Evolutionary conservation across 1,140 invertebrate species (phyloP).

Genomic region (Philaenus spumarius): DNA sequence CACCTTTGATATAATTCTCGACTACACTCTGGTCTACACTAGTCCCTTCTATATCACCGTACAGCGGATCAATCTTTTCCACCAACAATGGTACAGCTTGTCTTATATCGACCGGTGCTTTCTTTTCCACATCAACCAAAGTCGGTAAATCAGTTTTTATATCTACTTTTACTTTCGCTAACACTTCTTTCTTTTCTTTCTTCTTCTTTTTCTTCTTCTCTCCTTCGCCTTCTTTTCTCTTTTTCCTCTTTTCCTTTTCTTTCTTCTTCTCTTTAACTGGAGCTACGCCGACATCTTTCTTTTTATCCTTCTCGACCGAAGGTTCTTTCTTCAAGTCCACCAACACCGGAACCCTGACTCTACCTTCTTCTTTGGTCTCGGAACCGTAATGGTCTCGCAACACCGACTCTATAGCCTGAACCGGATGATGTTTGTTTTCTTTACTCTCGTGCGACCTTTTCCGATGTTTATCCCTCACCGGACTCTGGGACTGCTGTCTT

Average conservation of each 20-base stretch:
- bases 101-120: not conserved
- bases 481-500: not conserved
- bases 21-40: conserved; percentile 34
- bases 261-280: conserved; percentile 38
- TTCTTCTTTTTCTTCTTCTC: conserved; percentile 32
- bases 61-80: conserved; percentile 33
- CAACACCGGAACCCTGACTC: conserved; percentile 1
- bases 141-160: not conserved
- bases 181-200: conserved; percentile 24
- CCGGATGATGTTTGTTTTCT: conserved; percentile 47
- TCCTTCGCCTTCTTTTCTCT: conserved; percentile 39
- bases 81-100: conserved; percentile 1
- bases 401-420: conserved; percentile 34
- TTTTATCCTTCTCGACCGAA: conserved; percentile 39
- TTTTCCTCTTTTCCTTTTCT: conserved; percentile 42
- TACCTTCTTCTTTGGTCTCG: not conserved
- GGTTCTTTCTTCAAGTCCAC: conserved; percentile 15
- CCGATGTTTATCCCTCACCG: conserved; percentile 35
- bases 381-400: conserved; percentile 2
- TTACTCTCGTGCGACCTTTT: conserved; percentile 40
- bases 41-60: conserved; percentile 36
- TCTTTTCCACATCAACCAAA: not conserved
- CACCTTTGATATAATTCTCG: conserved; percentile 33
- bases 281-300: conserved; percentile 30
- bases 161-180: conserved; percentile 16